phyloP scores from a whole-genome alignment of 2,113 vertebrate species.

The Plecotus auritus region DNA sequence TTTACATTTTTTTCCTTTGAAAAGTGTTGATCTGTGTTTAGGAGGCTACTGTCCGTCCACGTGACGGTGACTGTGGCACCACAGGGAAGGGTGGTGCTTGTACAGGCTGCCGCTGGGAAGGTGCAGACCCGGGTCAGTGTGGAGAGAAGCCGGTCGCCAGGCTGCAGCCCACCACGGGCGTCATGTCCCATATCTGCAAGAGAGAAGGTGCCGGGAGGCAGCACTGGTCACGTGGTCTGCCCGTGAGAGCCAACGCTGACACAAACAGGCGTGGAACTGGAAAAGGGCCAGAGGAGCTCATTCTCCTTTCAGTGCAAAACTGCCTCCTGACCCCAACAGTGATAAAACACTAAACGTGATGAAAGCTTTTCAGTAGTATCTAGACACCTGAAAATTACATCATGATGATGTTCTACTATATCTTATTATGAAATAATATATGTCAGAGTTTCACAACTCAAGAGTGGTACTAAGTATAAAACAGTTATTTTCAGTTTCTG shows the following conservation, averaged over 20 bases:
- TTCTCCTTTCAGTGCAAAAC: not conserved
- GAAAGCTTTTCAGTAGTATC: not conserved
- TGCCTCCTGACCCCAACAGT: not conserved
- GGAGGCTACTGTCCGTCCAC: slow-evolving; percentile 47
- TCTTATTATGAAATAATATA: not conserved
- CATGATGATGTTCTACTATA: not conserved
- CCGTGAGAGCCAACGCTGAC: not conserved
- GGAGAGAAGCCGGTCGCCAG: slow-evolving; percentile 93
- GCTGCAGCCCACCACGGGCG: slow-evolving; percentile 94
- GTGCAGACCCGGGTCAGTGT: slow-evolving; percentile 82
- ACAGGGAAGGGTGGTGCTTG: slow-evolving; percentile 51
- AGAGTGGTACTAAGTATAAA: not conserved
- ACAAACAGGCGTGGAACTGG: not conserved
- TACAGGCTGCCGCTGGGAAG: slow-evolving; percentile 64
- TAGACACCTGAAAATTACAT: not conserved
- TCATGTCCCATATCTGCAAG: slow-evolving; percentile 97
- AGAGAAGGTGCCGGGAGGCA: not conserved
- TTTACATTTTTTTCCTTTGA: not conserved
- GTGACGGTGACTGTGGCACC: slow-evolving; percentile 76
- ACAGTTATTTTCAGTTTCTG: not conserved
- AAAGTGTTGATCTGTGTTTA: slow-evolving; percentile 42
- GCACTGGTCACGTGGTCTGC: not conserved
- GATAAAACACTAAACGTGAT: not conserved
- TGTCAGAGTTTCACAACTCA: not conserved
- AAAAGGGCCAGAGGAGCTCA: not conserved